Evolutionary conservation across 1,140 invertebrate species (phyloP).

Genomic region (Anoplophora glabripennis): DNA sequence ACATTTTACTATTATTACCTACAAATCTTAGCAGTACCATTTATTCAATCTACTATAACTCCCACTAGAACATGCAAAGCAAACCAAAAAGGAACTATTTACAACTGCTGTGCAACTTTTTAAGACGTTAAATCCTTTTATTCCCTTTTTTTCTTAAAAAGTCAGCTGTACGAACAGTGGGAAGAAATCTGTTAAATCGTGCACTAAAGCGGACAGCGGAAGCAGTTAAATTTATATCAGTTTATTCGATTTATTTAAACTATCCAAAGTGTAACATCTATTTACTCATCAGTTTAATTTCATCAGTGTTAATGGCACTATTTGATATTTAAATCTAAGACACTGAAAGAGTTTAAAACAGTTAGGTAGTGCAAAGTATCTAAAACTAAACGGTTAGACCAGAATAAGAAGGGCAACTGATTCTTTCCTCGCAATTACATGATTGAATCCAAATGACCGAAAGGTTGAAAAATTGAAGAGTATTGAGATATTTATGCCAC

Average conservation of each 20-base stretch:
- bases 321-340: background rate
- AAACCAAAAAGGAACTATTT: too few relatives aligned
- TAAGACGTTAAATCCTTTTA: too few relatives aligned
- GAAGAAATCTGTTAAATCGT: background rate
- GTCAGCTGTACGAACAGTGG: background rate
- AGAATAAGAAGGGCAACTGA: too few relatives aligned
- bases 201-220: background rate
- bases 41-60: background rate
- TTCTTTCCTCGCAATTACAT: too few relatives aligned
- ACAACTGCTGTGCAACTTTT: too few relatives aligned
- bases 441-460: too few relatives aligned
- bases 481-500: too few relatives aligned
- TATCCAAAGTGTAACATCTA: background rate
- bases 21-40: too few relatives aligned
- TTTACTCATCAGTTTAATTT: conserved; percentile 1
- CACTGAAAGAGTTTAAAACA: background rate
- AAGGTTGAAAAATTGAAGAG: too few relatives aligned
- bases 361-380: background rate
- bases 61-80: too few relatives aligned
- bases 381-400: background rate
- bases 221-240: background rate
- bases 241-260: background rate
- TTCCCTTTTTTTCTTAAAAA: too few relatives aligned
- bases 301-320: background rate
- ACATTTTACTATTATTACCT: background rate